Conservation (phyloP, 2,797 vertebrate species). For the Bucorvus abyssinicus region DNA sequence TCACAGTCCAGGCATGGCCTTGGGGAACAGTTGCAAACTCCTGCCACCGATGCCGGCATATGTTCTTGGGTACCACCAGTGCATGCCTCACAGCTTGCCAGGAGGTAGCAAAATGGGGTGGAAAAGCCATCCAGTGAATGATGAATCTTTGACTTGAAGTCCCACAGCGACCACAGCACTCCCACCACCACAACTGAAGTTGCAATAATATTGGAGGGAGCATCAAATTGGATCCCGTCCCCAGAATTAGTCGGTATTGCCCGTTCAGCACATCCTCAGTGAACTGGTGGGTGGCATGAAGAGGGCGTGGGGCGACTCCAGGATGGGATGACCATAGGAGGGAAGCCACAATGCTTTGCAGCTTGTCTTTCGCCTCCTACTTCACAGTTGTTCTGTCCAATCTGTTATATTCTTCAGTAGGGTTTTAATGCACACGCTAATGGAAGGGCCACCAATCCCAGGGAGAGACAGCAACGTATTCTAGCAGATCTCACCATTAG, state of each 20-base stretch:
- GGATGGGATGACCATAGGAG: not conserved
- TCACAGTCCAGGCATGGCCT: not conserved
- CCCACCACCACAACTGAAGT: not conserved
- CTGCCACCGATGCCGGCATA: not conserved
- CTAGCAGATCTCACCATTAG: conserved; percentile 46
- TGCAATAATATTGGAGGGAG: not conserved
- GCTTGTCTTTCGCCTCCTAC: not conserved
- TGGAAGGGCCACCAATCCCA: not conserved
- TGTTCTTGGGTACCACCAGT: not conserved
- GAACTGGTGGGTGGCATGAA: not conserved
- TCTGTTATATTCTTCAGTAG: not conserved
- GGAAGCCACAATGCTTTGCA: not conserved
- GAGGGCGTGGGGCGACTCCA: not conserved
- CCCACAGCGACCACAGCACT: not conserved
- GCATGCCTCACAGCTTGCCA: not conserved
- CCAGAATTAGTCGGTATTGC: rapidly evolving
- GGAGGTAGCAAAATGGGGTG: not conserved
- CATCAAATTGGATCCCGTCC: not conserved
- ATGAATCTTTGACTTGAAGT: not conserved
- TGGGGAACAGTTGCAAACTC: not conserved
- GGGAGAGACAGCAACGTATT: not conserved
- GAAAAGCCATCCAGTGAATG: not conserved
- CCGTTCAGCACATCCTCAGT: not conserved
- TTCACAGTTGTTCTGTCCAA: not conserved
- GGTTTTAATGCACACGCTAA: conserved; percentile 40